Conservation (phyloP, 2,113 vertebrate genomes). For the Prionailurus viverrinus region DNA sequence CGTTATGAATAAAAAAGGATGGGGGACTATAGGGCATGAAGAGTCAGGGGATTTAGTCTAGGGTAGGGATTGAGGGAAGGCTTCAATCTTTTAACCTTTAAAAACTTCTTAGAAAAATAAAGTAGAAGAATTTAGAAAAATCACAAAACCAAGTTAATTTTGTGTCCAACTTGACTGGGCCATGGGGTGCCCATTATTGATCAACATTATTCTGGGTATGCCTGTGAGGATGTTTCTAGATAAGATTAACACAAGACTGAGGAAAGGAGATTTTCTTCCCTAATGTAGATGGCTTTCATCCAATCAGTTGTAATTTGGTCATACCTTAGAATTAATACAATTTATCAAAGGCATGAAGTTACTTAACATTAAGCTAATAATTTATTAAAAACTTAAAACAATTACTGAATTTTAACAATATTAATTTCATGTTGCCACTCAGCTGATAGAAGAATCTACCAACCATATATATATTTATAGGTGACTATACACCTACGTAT, state of each 20-base stretch:
- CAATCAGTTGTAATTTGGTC: background rate
- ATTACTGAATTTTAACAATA: background rate
- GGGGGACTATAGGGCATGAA: background rate
- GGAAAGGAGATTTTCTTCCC: background rate
- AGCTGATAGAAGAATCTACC: background rate
- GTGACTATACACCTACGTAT: background rate
- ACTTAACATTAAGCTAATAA: slow-evolving; percentile 34
- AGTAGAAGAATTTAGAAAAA: background rate
- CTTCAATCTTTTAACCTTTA: background rate
- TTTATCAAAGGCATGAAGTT: background rate
- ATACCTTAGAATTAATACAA: slow-evolving; percentile 5
- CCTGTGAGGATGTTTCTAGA: background rate
- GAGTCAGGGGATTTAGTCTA: background rate
- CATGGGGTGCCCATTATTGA: background rate
- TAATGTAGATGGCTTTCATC: background rate
- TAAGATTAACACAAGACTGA: background rate
- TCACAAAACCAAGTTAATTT: slow-evolving; percentile 16
- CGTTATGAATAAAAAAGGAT: slow-evolving; percentile 1
- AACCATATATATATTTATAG: background rate
- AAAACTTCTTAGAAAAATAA: slow-evolving; percentile 8
- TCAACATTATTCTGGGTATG: background rate
- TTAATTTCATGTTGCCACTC: background rate
- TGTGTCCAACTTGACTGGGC: background rate
- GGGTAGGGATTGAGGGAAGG: background rate
- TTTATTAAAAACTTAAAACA: background rate